Base-by-base conservation (phyloP, 2,888 invertebrate genomes). In the Rotaria magnacalcarata region DNA sequence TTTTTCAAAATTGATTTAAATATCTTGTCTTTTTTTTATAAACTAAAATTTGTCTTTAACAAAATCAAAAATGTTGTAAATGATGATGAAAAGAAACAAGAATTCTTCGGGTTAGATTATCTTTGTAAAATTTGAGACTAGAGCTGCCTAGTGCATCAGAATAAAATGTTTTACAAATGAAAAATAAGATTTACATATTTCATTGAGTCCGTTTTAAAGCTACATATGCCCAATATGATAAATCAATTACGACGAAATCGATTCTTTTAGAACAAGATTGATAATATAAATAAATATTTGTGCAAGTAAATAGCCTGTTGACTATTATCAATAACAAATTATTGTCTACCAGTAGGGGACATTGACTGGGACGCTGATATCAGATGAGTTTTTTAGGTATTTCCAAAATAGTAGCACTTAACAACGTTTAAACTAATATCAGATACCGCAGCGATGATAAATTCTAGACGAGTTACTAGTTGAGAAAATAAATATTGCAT, bases 231-330 rank as follows among this genome's bases (percentile, higher is more conserved):
- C 7, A 34, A 27, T 16, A 27, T 41, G 67, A 34, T 67, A 34
- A 41, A 67, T 67, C 16, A 16, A 34, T 34, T 19, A 67, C 16
- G 19, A 19, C 16, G 67, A 67, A 34, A 67, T 67, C 34, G 67
- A 67, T 34, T 67, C 67, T 67, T 41, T 67, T 19, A 27, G 67
- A 34, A 34, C 19, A 34, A 67, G 67, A 67, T 67, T 19, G 67
- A 34, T 67, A 67, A 67, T 67, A 67, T 67, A 41, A 67, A 67
- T 67, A 67, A 67, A 67, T 67, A 67, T 67, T 67, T 67, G 4
- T 34, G 19, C 54, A 21, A 54, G 34, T 34, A 67, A 67, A 67
- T 67, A 67, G 67, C 34, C 34, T 34, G 27, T 67, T 67, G 67
- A 67, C 34, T 67, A 8, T 67, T 67, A 67, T 67, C 67, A 67